Base-by-base conservation (phyloP, 2,113 vertebrate species). In the Megalops atlanticus region DNA sequence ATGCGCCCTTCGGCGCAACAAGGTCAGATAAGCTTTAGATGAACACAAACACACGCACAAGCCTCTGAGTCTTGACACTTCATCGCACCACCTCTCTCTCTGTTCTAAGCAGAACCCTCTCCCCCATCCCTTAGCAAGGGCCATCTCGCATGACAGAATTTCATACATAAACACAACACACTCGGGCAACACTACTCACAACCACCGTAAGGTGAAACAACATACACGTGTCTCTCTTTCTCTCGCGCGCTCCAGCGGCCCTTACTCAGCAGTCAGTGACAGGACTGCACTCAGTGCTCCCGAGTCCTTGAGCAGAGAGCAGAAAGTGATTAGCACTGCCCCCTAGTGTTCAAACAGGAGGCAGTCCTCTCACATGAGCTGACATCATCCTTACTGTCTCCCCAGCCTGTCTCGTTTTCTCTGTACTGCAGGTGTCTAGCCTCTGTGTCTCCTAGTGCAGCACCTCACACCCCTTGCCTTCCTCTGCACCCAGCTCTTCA, bases 341-440 rank as follows among this genome's bases (percentile, higher is more conserved):
- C 40, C 73, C 73, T 75, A 75, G 73, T 75, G 73, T 40, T 75
- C 38, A 41, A 75, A 45, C 39, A 43, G 39, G 14, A 75, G 73
- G 45, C 40, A 11, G 40, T 27, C 40, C 40, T n/a, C 1, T 3
- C 24, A 11, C 27, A 21, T 38, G 21, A 21, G 36, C 16, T 75
- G 38, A 75, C 73, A 41, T 75, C 73, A 75, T 45, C 6, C 7
- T 15, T 74, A 12, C 64, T 69, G 24, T 31, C 27, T 27, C 24
- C 58, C 58, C n/a, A 2, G 18, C 24, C 5, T 27, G 24, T 68
- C 58, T 68, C 58, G 2, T 24, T 68, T 24, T 24, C 58, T 68
- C 58, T n/a, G n/a, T n/a, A n/a, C n/a, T n/a, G n/a, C n/a, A n/a
- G n/a, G n/a, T n/a, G n/a, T n/a, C n/a, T n/a, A n/a, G n/a, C n/a